Percentiles rank a stretch among this genome's conserved stretches.
Conservation (phyloP, 1,140 invertebrate species). For the Arion vulgaris region DNA sequence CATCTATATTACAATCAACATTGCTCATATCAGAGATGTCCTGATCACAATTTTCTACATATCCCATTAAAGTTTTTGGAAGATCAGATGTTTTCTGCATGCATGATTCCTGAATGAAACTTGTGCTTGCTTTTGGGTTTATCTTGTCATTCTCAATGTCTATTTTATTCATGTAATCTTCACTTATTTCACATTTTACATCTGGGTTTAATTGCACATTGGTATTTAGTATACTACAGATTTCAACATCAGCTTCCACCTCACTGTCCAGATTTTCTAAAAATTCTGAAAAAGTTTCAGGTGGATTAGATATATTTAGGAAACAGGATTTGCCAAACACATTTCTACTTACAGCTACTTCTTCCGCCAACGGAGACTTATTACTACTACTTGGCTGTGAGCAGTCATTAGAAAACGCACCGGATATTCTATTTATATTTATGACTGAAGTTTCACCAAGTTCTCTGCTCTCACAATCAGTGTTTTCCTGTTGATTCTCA, state of each 20-base stretch:
- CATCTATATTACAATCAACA: neutral
- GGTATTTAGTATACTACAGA: too few species aligned
- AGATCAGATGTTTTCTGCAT: neutral
- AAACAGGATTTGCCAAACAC: neutral
- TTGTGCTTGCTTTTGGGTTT: too few species aligned
- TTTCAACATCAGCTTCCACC: neutral
- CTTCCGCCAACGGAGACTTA: neutral
- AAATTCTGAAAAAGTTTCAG: neutral
- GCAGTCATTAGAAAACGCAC: too few species aligned
- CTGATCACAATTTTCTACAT: neutral
- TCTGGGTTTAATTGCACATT: neutral
- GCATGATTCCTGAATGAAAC: neutral
- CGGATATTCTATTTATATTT: too few species aligned
- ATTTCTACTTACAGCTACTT: neutral
- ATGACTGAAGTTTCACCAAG: too few species aligned
- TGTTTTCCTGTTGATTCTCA: neutral
- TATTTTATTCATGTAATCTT: too few species aligned
- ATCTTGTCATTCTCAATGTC: too few species aligned
- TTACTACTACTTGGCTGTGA: too few species aligned
- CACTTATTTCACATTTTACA: too few species aligned
- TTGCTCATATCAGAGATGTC: neutral
- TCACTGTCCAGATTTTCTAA: neutral
- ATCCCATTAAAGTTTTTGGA: neutral
- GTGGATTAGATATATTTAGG: neutral
- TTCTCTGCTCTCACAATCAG: neutral